Conservation (phyloP, 2,888 invertebrate genomes). For the Drosophila rubida region DNA sequence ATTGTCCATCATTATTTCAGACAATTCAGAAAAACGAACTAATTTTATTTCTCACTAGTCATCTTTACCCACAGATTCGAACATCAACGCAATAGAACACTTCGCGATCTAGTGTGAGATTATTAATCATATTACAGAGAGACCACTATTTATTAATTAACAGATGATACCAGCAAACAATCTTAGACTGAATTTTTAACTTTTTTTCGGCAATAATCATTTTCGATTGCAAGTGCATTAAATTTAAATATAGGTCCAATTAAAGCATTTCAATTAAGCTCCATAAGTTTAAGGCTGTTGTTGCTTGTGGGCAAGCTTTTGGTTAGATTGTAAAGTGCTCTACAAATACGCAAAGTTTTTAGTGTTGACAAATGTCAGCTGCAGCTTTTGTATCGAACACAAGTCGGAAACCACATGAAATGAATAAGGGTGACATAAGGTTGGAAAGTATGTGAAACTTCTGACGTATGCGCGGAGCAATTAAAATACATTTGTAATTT, state of each 20-base stretch:
- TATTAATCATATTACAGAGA: too few relatives aligned
- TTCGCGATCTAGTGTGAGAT: not conserved
- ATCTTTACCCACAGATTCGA: too few relatives aligned
- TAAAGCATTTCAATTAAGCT: too few relatives aligned
- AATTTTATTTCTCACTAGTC: not conserved
- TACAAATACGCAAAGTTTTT: not conserved
- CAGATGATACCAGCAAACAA: too few relatives aligned
- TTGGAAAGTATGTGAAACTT: not conserved
- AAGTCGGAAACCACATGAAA: not conserved
- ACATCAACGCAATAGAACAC: too few relatives aligned
- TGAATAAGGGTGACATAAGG: not conserved
- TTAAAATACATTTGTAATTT: not conserved
- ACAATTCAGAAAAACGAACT: not conserved
- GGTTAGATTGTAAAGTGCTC: not conserved
- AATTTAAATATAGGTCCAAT: too few relatives aligned
- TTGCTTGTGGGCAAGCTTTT: not conserved
- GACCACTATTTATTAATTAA: too few relatives aligned
- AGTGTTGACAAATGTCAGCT: constrained; percentile 1
- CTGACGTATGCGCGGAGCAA: not conserved
- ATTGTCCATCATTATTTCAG: constrained; percentile 3
- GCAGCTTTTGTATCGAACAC: not conserved
- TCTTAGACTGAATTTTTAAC: too few relatives aligned
- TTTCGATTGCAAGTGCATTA: too few relatives aligned
- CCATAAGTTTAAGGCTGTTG: not conserved
- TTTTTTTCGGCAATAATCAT: too few relatives aligned